Base-by-base conservation (phyloP, 2,113 vertebrate species). In the Motacilla tschutschensis region DNA sequence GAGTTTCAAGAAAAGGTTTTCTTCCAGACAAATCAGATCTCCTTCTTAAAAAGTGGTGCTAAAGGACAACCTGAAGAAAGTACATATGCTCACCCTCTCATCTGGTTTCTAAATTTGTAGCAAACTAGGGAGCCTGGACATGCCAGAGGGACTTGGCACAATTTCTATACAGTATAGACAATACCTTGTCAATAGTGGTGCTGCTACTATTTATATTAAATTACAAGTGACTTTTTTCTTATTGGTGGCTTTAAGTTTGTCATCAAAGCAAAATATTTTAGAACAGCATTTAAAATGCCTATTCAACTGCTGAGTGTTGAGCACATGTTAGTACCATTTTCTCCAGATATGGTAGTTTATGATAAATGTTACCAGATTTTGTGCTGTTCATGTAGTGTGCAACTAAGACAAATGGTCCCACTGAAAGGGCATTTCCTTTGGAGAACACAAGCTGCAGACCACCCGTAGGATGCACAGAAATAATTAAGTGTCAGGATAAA, bases 361-460 rank as follows among this genome's bases (percentile, higher is more conserved):
- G 87, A 94, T 92, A 96, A 95, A 96, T 65, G 80, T 73, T 94
- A 90, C 93, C 89, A 91, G 88, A 79, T 90, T 95, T 95, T 90
- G 69, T 81, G 57, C 78, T 48, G 36, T 76, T 94, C 46, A 2
- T 80, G 74, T 90, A 94, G 82, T 77, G 58, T 75, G 88, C 74
- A 85, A 70, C 85, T 77, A 91, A 93, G 92, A 96, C 78, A 94
- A 95, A 92, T 75, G 82, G 92, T 55, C 83, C 79, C 76, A 81
- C 59, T 93, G 81, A 88, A 92, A 94, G 71, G 82, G 83, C 87
- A 50, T 95, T 95, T 96, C 91, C 89, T 95, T 79, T 79, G 69
- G 59, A 89, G 38, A 58, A 59, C 60, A 88, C 82, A 82, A 73
- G 54, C 86, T 90, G 76, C 87, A 85, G 92, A 94, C 91, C 90